Evolutionary conservation across 1,140 invertebrate species (phyloP), one percentile per base, ranked within the genome.

Genomic region (Cotesia chilonis): DNA sequence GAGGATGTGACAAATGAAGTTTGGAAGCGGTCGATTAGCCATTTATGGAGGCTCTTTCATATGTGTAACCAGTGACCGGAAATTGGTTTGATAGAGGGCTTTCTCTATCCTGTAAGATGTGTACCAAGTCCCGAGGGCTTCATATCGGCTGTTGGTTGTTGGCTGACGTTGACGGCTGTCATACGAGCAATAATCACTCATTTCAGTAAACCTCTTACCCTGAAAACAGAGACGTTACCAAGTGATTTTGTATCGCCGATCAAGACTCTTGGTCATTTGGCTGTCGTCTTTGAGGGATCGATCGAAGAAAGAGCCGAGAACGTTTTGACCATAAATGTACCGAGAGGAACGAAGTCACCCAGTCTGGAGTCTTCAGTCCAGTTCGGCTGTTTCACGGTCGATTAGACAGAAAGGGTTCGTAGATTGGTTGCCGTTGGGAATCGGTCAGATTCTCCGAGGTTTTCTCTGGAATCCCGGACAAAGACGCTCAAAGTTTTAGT

Each of bases 401-500:
- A 84, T 85, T 85, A 84, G 79, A 75, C 75, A 80, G 78, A 78
- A 82, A 84, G 77, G 79, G 84, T 83, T 80, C 81, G 76, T 73
- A 82, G 79, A 83, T 81, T 83, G 78, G 6, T 47, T 47, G 41
- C 41, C 41, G 41, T 47, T 10, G 41, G 41, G 41, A 65, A 38
- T 65, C 63, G 63, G 63, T 65, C 38, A 38, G 47, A 65, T n/a
- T 65, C 41, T 10, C 10, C 10, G 6, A 47, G 41, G 41, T 47
- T 47, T 47, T 6, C 41, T 9, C 6, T 10, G 41, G 41, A 47
- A 47, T 47, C 6, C 6, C 41, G 41, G 41, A 47, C 41, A 47
- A 47, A 47, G 41, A 47, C 41, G 6, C 5, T 47, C 10, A 9
- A 47, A 47, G 41, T 47, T 47, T 47, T 47, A 51, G 35, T 6